phyloP scores from a whole-genome alignment of 2,888 invertebrate genomes.

The Drosophila mimetica region DNA sequence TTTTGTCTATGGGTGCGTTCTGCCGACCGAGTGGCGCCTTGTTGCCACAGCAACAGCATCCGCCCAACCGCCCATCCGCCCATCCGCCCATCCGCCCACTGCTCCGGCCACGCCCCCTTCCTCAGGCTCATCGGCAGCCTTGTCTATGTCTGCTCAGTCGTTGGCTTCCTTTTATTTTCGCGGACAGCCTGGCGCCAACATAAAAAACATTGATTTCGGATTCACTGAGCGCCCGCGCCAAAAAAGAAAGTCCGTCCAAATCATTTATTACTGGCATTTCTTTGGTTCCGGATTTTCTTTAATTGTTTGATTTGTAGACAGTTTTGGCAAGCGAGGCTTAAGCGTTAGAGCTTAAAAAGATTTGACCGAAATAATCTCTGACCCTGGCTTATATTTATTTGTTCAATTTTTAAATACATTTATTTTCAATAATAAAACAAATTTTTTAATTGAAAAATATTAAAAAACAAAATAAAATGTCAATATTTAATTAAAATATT shows the following conservation, averaged over 20 bases:
- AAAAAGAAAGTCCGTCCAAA: constrained; percentile 25
- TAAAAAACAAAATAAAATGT: no score
- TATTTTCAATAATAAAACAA: no score
- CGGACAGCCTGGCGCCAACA: constrained; percentile 73
- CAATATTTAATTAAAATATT: no score
- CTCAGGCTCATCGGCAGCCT: constrained; percentile 34
- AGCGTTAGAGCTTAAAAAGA: no score
- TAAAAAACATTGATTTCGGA: constrained; percentile 72
- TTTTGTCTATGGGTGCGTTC: constrained; percentile 54
- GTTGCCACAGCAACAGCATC: constrained; percentile 56
- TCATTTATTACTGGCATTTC: constrained; percentile 15
- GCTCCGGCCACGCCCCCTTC: neutral
- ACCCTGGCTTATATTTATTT: neutral
- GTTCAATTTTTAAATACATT: no score
- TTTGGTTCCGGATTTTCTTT: neutral
- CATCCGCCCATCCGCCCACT: neutral
- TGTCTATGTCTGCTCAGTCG: constrained; percentile 30
- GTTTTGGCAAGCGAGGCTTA: neutral
- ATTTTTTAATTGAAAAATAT: no score
- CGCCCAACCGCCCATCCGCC: constrained; percentile 29
- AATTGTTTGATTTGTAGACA: constrained; percentile 16
- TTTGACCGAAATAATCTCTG: neutral
- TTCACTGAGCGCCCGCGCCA: constrained; percentile 40
- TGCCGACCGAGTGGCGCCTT: constrained; percentile 65
- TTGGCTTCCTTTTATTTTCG: constrained; percentile 66